Conservation (phyloP, 2,797 vertebrate genomes). For the Enteromius argenteus region DNA sequence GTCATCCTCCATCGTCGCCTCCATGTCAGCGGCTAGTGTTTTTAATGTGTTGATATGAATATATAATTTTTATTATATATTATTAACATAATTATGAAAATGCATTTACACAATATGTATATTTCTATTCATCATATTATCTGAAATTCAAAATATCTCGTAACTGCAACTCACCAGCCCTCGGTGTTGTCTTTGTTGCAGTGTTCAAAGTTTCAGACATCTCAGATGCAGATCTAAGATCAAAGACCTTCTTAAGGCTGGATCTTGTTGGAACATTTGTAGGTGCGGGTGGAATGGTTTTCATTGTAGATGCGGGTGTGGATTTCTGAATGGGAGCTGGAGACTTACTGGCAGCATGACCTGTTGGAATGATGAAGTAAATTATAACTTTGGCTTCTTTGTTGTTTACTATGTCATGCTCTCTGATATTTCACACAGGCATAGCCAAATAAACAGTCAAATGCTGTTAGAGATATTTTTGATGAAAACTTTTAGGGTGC, state of each 20-base stretch:
- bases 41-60: not conserved
- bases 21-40: slow-evolving; percentile 18
- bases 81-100: not conserved
- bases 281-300: slow-evolving; percentile 21
- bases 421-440: not conserved
- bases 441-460: not conserved
- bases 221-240: slow-evolving; percentile 1
- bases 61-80: not conserved
- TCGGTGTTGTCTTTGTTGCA: not conserved
- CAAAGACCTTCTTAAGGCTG: not conserved
- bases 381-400: not conserved
- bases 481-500: too few relatives aligned
- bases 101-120: not conserved
- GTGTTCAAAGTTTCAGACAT: not conserved
- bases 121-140: not conserved
- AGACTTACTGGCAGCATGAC: not conserved
- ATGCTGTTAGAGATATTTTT: not conserved
- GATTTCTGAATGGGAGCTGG: slow-evolving; percentile 1
- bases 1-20: slow-evolving; percentile 45
- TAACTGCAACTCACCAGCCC: not conserved
- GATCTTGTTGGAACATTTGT: slow-evolving; percentile 9
- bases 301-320: slow-evolving; percentile 4
- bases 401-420: not conserved
- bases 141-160: not conserved
- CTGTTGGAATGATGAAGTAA: slow-evolving; percentile 10